Evolutionary conservation across 1,140 invertebrate genomes (phyloP), one percentile per base, ranked within the genome.

Genomic region (Psilanteris sp.): DNA sequence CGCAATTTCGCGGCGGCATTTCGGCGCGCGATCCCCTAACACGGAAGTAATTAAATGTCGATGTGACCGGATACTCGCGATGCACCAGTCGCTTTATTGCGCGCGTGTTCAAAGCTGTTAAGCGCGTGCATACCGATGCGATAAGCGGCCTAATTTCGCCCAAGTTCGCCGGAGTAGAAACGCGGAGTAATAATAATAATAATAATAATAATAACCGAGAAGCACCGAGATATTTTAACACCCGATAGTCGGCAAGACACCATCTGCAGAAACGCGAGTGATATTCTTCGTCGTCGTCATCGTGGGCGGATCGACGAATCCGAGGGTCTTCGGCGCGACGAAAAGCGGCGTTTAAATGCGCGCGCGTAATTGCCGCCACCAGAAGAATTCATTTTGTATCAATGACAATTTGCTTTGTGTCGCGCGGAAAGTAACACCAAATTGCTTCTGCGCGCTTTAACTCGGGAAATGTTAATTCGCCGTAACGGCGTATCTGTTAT

Each of bases 21-120:
- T 50, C 3, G 10, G n/a, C n/a, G 39, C 24, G 50, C 57, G 37
- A 62, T 43, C 59, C 48, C 59, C 57, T 36, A 67, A 54, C 32
- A 39, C 67, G 66, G 71, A 78, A 78, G 67, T 78, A 79, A 79
- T 78, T 79, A 78, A 79, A 79, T 50, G 71, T 74, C 71, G 54
- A 76, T 79, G 72, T 64, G 68, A 72, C 50, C 59, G 52, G 50
- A 57, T 64, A 64, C 50, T 64, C 57, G 34, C 48, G 44, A 43
- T 39, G 50, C 37, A 57, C 50, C 57, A 64, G 68, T 72, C 57
- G 29, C 46, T 62, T 71, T 71, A 71, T 71, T 71, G 55, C 46
- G 54, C 55, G 55, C 67, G 62, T 71, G 67, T 61, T 36, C 36
- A 50, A 37, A 18, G 37, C 44, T 32, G 67, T 62, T 62, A 55